Conservation (phyloP, 2,797 vertebrate species). For the Odontamblyopus rebecca region DNA sequence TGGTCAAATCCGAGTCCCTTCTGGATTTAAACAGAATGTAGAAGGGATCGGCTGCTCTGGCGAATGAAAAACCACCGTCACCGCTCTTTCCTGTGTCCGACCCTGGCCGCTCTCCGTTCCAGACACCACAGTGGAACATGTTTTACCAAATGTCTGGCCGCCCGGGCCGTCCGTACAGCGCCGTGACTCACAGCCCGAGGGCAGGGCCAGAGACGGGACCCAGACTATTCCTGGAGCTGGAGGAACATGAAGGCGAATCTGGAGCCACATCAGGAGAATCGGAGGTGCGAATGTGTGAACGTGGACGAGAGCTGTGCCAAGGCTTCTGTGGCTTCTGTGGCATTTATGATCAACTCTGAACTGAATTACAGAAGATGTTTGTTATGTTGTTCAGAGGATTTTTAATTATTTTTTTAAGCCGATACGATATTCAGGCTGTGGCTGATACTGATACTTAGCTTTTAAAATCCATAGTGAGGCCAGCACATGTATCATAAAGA, state of each 20-base stretch:
- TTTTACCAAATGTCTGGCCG: conserved; percentile 39
- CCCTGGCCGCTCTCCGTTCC: conserved; percentile 30
- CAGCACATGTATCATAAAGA: too few relatives aligned
- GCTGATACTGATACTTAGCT: too few relatives aligned
- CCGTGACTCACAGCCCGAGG: conserved; percentile 39
- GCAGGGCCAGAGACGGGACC: conserved; percentile 18
- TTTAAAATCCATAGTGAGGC: too few relatives aligned
- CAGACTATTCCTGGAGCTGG: conserved; percentile 20
- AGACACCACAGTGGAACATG: conserved; percentile 32
- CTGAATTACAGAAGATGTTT: too few relatives aligned
- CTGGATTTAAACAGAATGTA: too few relatives aligned
- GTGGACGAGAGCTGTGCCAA: not conserved
- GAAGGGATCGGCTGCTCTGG: too few relatives aligned
- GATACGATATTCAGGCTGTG: too few relatives aligned
- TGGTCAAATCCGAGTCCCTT: too few relatives aligned
- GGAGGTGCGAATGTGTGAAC: conserved; percentile 1
- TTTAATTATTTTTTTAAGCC: too few relatives aligned
- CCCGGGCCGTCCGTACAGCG: conserved; percentile 36
- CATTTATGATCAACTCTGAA: too few relatives aligned
- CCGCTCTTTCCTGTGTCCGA: conserved; percentile 37
- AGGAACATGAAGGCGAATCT: not conserved
- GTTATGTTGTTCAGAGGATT: too few relatives aligned
- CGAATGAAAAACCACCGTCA: not conserved
- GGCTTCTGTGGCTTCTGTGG: not conserved
- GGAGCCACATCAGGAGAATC: not conserved